Evolutionary conservation across 2,113 vertebrate species (phyloP).

Genomic region (Coregonus clupeaformis): DNA sequence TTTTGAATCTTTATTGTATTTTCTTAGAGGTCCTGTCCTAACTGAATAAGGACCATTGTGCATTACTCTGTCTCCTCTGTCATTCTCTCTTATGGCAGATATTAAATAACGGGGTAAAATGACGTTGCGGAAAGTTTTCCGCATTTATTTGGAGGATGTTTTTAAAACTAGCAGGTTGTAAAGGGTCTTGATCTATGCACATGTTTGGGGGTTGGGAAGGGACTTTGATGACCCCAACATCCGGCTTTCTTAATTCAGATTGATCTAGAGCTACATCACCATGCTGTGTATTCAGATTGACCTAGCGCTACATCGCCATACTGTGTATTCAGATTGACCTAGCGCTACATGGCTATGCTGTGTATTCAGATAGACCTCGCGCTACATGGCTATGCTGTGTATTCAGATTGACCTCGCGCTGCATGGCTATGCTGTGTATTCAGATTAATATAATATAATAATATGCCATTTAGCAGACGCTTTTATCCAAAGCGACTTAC

Average conservation of each 20-base stretch:
- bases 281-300: constrained; percentile 42
- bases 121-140: constrained; percentile 70
- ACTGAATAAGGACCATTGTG: constrained; percentile 83
- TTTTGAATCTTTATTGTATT: constrained; percentile 66
- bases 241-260: constrained; percentile 45
- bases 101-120: constrained; percentile 64
- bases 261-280: constrained; percentile 57
- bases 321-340: not conserved
- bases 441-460: no score
- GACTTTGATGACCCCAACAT: constrained; percentile 4
- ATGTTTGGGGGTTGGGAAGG: constrained; percentile 82
- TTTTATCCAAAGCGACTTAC: no score
- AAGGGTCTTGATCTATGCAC: constrained; percentile 97
- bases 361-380: no score
- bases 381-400: no score
- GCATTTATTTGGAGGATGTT: constrained; percentile 74
- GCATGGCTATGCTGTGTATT: no score
- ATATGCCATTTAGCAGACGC: no score
- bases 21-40: constrained; percentile 78
- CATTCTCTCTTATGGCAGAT: constrained; percentile 60
- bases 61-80: constrained; percentile 68
- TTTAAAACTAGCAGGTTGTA: constrained; percentile 79
- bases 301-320: constrained; percentile 77
- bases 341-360: no score
- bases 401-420: constrained; percentile 53